Conservation (phyloP, 1,140 invertebrate species). For the Agrilus planipennis region DNA sequence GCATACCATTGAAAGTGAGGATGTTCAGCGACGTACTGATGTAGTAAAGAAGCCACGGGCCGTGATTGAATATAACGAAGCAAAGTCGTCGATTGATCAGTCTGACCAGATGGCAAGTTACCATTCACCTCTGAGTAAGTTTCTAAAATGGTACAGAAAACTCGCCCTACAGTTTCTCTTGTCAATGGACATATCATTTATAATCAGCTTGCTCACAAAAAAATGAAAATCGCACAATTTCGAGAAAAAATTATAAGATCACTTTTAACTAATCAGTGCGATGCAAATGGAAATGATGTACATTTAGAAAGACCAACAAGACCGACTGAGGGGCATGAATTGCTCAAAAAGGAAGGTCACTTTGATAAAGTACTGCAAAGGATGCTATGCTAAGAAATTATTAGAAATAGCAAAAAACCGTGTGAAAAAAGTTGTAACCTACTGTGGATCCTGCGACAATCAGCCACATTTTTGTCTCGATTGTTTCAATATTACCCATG, state of each 20-base stretch:
- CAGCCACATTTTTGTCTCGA: slow-evolving; percentile 1
- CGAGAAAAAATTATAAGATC: slow-evolving; percentile 6
- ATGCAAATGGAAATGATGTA: neutral
- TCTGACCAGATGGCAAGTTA: slow-evolving; percentile 16
- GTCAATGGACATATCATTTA: neutral
- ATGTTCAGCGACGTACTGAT: slow-evolving; percentile 18
- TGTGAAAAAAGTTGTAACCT: slow-evolving; percentile 1
- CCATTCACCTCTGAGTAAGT: slow-evolving; percentile 12
- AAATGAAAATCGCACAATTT: slow-evolving; percentile 5
- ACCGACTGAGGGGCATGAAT: neutral
- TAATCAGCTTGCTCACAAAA: neutral
- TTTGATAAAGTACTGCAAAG: neutral
- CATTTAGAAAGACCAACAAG: neutral
- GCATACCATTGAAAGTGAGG: slow-evolving; percentile 20
- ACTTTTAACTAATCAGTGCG: neutral
- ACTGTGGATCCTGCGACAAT: neutral
- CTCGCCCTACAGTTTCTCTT: slow-evolving; percentile 15
- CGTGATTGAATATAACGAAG: slow-evolving; percentile 29
- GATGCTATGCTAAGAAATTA: neutral
- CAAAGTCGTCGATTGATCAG: slow-evolving; percentile 26
- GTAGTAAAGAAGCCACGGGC: slow-evolving; percentile 23
- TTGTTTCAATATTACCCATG: neutral
- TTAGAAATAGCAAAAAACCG: neutral
- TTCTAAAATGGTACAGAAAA: slow-evolving; percentile 28
- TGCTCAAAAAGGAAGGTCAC: neutral